Evolutionary conservation across 1,140 invertebrate species (phyloP).

Genomic region (Phthorimaea operculella): DNA sequence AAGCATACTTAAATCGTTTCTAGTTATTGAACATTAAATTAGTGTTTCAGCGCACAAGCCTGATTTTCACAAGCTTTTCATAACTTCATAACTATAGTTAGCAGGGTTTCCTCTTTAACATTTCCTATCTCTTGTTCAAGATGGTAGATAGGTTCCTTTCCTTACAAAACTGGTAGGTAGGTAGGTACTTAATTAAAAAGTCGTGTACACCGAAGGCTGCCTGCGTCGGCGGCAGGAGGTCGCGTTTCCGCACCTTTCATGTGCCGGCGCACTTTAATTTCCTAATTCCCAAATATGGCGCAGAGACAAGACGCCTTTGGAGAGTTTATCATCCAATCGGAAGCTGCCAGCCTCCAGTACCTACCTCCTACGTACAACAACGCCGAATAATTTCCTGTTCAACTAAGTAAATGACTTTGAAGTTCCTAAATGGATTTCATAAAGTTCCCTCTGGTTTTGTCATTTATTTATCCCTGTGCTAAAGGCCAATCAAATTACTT

Average conservation of each 20-base stretch:
- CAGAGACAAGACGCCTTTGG: conserved; percentile 37
- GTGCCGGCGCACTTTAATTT: conserved; percentile 51
- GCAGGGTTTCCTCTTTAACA: no score
- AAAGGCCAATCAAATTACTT: no score
- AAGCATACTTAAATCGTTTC: no score
- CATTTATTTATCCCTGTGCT: background rate
- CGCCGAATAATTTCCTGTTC: conserved; percentile 58
- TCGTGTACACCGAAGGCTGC: background rate
- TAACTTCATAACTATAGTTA: no score
- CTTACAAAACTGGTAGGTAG: no score
- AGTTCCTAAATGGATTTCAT: conserved; percentile 37
- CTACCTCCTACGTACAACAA: conserved; percentile 21
- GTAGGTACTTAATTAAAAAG: no score
- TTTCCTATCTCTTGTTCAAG: no score
- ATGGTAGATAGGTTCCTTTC: no score
- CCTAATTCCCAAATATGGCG: conserved; percentile 54
- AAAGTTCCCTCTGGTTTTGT: conserved; percentile 17
- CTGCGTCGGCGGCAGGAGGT: conserved; percentile 8
- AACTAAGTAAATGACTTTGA: conserved; percentile 53
- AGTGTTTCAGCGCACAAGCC: no score
- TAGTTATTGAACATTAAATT: no score
- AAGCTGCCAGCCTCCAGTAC: conserved; percentile 38
- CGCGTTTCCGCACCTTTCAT: conserved; percentile 45
- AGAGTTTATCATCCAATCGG: conserved; percentile 61
- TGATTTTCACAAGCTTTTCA: no score